Evolutionary conservation across 2,888 invertebrate genomes (phyloP).

Genomic region (Lutraria lutraria): DNA sequence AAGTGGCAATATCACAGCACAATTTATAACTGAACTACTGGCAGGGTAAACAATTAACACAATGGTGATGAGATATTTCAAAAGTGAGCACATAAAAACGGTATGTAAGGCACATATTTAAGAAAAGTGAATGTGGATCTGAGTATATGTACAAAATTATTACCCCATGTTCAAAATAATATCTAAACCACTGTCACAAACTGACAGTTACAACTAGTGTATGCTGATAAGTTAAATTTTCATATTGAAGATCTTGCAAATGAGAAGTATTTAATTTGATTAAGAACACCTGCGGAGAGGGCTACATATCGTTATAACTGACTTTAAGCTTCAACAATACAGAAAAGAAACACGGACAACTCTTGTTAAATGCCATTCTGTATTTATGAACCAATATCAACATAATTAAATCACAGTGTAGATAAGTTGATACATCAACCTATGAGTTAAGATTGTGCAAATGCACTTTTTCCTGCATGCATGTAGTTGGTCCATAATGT

Average conservation of each 20-base stretch:
- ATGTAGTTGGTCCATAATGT: constrained; percentile 82
- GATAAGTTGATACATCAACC: neutral
- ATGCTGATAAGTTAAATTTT: too few relatives aligned
- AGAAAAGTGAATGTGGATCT: neutral
- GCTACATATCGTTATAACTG: too few relatives aligned
- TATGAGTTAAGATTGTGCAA: constrained; percentile 40
- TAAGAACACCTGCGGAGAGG: too few relatives aligned
- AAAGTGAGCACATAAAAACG: neutral
- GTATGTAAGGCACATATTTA: neutral
- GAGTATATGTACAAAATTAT: neutral
- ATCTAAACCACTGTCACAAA: neutral
- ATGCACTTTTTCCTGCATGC: constrained; percentile 72
- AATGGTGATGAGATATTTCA: constrained; percentile 16
- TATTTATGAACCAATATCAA: neutral
- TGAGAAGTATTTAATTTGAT: too few relatives aligned
- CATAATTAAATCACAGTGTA: neutral
- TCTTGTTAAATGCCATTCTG: neutral
- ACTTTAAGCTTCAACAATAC: neutral
- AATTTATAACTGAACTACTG: neutral
- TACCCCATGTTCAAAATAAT: neutral
- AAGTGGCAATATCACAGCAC: neutral
- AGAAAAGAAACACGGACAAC: neutral
- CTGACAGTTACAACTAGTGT: too few relatives aligned
- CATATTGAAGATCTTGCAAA: too few relatives aligned
- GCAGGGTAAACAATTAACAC: neutral